phyloP scores from a whole-genome alignment of 2,797 vertebrate genomes.

The Alauda arvensis region DNA sequence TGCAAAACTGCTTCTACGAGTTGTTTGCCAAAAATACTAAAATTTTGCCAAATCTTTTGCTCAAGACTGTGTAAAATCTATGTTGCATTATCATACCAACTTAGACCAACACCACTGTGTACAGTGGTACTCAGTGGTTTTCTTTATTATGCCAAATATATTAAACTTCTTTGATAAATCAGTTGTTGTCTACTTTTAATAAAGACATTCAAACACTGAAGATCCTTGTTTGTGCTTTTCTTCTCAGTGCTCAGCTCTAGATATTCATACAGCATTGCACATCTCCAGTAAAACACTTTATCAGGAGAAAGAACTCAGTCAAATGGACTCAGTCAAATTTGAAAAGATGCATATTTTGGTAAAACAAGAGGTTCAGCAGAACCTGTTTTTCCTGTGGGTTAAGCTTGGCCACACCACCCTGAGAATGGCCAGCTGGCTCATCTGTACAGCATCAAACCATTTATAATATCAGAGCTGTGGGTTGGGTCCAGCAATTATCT shows the following conservation, averaged over 20 bases:
- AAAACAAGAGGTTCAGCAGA: background rate
- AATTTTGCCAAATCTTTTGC: background rate
- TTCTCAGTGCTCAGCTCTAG: background rate
- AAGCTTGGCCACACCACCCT: background rate
- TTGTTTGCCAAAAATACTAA: background rate
- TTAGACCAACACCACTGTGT: background rate
- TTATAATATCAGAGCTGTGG: background rate
- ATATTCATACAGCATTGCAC: background rate
- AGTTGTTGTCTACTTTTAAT: background rate
- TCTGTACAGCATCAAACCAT: background rate
- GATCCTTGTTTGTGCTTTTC: background rate
- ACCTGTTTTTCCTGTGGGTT: background rate
- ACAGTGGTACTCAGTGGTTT: background rate
- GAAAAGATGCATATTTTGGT: background rate
- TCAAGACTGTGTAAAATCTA: background rate
- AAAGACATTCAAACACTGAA: background rate
- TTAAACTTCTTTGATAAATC: background rate
- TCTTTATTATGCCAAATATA: background rate
- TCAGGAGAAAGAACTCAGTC: background rate
- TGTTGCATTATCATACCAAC: background rate
- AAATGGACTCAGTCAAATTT: background rate
- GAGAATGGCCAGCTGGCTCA: background rate
- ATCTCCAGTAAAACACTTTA: background rate
- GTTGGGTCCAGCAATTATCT: background rate
- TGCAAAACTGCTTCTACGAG: background rate